These are phyloP conservation scores for Microplitis manilae DNA, from an alignment of 2,888 invertebrate species.

Conservation along the genomic window DNA sequence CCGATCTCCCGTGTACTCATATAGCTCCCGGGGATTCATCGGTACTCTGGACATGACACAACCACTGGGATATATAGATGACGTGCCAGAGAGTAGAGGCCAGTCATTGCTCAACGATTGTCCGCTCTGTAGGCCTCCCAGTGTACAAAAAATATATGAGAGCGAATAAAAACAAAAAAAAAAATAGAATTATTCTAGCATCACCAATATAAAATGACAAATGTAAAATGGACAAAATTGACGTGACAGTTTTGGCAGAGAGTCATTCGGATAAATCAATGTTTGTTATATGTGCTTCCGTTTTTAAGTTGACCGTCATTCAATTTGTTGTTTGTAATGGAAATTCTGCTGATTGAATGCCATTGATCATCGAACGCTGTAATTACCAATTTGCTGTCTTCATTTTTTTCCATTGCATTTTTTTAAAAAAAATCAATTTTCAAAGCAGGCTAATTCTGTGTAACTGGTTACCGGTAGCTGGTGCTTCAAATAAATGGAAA, in stretches of 20 bases:
- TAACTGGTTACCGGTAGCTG: too few relatives aligned
- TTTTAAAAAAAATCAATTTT: neutral
- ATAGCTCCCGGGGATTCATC: constrained; percentile 42
- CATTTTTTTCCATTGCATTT: neutral
- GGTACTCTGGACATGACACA: constrained; percentile 28
- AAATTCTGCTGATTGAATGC: constrained; percentile 14
- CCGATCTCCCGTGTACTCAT: constrained; percentile 35
- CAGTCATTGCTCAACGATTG: constrained; percentile 47
- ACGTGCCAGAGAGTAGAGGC: neutral
- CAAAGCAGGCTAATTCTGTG: too few relatives aligned
- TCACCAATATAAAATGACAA: constrained; percentile 46
- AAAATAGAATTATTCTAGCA: neutral
- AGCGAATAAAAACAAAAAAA: constrained; percentile 16
- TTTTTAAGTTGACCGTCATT: constrained; percentile 37
- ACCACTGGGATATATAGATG: neutral
- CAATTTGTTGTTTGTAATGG: constrained; percentile 38
- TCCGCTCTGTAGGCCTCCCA: constrained; percentile 33
- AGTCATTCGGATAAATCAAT: constrained; percentile 49
- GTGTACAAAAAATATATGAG: constrained; percentile 30
- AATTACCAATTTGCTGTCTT: neutral
- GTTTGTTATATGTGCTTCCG: constrained; percentile 47
- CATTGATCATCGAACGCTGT: neutral
- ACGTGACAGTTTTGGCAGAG: constrained; percentile 42
- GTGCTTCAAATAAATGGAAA: neutral
- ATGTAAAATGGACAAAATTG: constrained; percentile 52